These are phyloP conservation scores for Coturnix japonica DNA, from an alignment of 2,113 vertebrate genomes.

Conservation along the genomic window DNA sequence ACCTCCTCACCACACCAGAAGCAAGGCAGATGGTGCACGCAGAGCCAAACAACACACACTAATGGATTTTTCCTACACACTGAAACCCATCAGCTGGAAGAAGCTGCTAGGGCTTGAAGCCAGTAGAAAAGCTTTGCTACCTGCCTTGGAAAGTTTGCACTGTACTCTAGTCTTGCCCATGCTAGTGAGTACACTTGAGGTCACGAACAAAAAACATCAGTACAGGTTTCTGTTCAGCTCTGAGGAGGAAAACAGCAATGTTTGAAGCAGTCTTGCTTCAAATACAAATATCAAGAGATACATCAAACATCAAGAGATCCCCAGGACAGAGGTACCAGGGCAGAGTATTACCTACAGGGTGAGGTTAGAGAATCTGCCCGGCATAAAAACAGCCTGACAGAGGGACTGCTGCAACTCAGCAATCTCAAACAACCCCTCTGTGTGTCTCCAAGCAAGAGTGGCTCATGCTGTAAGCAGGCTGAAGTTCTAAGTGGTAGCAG, in stretches of 20 bases:
- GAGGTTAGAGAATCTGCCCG: not conserved
- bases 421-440: not conserved
- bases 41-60: not conserved
- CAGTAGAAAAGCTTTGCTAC: not conserved
- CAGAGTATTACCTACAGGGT: not conserved
- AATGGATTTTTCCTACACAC: not conserved
- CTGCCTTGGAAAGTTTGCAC: slow-evolving; percentile 31
- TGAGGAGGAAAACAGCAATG: not conserved
- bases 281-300: accelerated
- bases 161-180: not conserved
- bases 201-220: not conserved
- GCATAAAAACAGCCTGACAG: not conserved
- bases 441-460: not conserved
- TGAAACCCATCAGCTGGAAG: not conserved
- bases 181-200: not conserved
- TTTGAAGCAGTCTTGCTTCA: not conserved
- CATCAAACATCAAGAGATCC: not conserved
- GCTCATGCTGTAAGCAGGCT: not conserved
- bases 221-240: not conserved
- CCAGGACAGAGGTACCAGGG: not conserved
- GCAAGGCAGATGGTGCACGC: not conserved
- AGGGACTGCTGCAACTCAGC: not conserved
- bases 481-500: slow-evolving; percentile 48
- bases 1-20: not conserved
- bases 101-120: not conserved